phyloP scores from a whole-genome alignment of 2,113 vertebrate genomes.

The Aythya baeri region DNA sequence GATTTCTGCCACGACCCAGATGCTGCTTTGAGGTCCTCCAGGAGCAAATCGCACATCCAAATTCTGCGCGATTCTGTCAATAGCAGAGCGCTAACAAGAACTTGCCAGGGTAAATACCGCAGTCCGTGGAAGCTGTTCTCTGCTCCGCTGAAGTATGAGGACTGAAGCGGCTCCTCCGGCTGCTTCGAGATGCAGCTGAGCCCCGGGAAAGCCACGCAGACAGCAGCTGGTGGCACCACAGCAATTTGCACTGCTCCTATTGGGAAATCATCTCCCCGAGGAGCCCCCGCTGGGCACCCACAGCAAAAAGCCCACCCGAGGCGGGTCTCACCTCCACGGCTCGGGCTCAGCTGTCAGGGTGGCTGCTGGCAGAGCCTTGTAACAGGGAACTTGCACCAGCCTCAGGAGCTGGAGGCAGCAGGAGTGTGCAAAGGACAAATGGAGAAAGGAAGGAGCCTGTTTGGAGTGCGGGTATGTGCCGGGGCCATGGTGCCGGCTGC shows the following conservation, averaged over 20 bases:
- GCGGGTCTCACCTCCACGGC: no score
- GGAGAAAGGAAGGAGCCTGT: background rate
- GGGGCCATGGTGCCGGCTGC: background rate
- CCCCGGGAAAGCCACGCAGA: background rate
- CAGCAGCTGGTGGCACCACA: background rate
- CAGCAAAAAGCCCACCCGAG: background rate
- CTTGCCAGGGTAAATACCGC: background rate
- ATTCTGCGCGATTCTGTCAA: background rate
- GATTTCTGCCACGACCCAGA: background rate
- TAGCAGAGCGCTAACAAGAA: background rate
- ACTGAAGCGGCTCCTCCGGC: background rate
- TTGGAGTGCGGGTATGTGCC: background rate
- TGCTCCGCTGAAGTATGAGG: background rate
- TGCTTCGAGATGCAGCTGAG: background rate
- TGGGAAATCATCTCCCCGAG: background rate
- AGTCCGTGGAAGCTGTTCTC: background rate
- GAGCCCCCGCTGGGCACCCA: background rate
- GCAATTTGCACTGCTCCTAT: background rate
- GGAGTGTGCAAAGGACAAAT: background rate
- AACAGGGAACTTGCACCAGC: background rate
- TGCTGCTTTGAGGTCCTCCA: fast-evolving
- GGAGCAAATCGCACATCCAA: background rate
- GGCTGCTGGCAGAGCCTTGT: background rate
- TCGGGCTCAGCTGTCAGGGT: background rate
- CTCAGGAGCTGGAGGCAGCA: background rate